Percentiles rank a stretch among this genome's conserved stretches.
Evolutionary conservation across 2,113 vertebrate species (phyloP).

Genomic region (Ceuthmochares aereus): DNA sequence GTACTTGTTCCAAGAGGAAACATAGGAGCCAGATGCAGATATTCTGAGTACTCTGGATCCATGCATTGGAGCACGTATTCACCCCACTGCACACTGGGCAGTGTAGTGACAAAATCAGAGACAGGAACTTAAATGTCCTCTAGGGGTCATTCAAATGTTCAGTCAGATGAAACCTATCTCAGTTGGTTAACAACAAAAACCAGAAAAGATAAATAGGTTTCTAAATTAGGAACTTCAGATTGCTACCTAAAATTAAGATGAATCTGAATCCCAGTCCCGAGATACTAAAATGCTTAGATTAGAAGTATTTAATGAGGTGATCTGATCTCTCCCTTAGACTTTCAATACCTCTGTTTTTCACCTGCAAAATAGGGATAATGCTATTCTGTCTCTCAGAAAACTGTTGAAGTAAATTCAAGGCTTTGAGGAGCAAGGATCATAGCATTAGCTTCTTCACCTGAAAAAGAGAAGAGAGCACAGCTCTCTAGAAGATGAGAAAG

Average conservation of each 20-base stretch:
- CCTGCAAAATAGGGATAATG: not conserved
- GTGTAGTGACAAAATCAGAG: not conserved
- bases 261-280: not conserved
- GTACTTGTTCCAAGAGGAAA: not conserved
- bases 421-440: not conserved
- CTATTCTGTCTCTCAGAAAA: not conserved
- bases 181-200: not conserved
- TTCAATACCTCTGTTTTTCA: not conserved
- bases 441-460: not conserved
- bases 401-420: not conserved
- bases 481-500: not conserved
- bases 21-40: not conserved
- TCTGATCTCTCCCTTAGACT: not conserved
- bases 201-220: conserved; percentile 42
- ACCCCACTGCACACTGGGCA: not conserved
- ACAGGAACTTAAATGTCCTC: not conserved
- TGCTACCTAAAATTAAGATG: conserved; percentile 22
- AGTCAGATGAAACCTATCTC: not conserved
- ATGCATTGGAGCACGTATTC: not conserved
- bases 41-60: not conserved
- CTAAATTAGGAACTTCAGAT: not conserved
- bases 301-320: not conserved
- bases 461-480: not conserved
- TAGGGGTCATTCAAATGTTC: not conserved
- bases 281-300: not conserved